Evolutionary conservation across 2,797 vertebrate genomes (phyloP).

Genomic region (Tinamus major): DNA sequence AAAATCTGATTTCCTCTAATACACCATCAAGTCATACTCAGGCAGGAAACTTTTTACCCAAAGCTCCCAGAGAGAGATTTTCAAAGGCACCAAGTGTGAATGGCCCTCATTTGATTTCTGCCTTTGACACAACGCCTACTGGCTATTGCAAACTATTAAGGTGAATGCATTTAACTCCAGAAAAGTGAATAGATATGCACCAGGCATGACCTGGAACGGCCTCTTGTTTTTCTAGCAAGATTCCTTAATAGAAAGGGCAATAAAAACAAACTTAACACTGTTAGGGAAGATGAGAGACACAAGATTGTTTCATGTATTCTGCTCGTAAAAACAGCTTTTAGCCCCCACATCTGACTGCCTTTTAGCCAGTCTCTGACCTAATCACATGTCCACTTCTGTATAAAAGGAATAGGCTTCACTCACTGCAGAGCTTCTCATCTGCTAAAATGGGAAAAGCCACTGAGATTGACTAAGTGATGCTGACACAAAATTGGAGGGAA

Average conservation of each 20-base stretch:
- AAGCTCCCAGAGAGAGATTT: neutral
- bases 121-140: neutral
- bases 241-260: neutral
- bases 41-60: neutral
- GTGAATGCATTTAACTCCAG: neutral
- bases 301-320: neutral
- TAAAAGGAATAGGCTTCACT: rapidly evolving
- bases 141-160: conserved; percentile 1
- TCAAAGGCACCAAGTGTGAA: conserved; percentile 37
- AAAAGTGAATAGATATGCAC: neutral
- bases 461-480: neutral
- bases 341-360: neutral
- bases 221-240: neutral
- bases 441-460: neutral
- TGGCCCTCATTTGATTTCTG: neutral
- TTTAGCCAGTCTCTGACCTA: neutral
- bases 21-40: neutral
- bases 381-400: neutral
- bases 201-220: neutral
- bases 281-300: neutral
- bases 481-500: neutral
- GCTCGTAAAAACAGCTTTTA: neutral
- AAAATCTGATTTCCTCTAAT: neutral
- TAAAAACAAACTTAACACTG: neutral
- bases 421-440: neutral